A percentile compares a stretch with the other conserved stretches of the same genome.
These are phyloP conservation scores for Flexamia atlantica DNA, from an alignment of 2,888 invertebrate species.

Conservation along the genomic window DNA sequence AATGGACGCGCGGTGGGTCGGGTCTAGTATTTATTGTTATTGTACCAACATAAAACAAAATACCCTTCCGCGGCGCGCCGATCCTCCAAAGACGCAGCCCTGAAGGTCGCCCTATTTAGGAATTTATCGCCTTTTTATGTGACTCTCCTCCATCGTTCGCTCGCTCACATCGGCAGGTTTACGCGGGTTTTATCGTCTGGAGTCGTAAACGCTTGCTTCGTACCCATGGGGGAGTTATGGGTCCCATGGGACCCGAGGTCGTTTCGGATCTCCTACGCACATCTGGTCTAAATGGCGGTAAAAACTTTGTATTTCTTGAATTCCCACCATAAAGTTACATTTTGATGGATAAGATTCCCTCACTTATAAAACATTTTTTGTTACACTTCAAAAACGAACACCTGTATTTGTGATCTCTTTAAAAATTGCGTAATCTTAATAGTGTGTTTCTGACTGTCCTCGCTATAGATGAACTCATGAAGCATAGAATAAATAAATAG, in stretches of 20 bases:
- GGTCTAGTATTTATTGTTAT: constrained; percentile 41
- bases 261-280: background rate
- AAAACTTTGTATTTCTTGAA: too few relatives aligned
- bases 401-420: too few relatives aligned
- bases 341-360: too few relatives aligned
- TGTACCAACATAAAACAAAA: constrained; percentile 42
- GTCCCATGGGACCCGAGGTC: background rate
- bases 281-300: too few relatives aligned
- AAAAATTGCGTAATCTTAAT: too few relatives aligned
- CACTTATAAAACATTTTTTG: too few relatives aligned
- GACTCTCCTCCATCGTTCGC: background rate
- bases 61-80: constrained; percentile 39
- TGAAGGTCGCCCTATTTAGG: constrained; percentile 35
- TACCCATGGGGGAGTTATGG: background rate
- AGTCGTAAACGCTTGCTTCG: background rate
- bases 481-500: too few relatives aligned
- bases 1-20: constrained; percentile 25
- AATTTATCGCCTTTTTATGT: constrained; percentile 37
- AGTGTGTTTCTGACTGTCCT: too few relatives aligned
- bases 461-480: too few relatives aligned
- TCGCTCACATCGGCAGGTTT: background rate
- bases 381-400: too few relatives aligned
- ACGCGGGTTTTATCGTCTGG: constrained; percentile 9
- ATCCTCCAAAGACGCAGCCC: constrained; percentile 11
- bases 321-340: too few relatives aligned